Conservation (phyloP, 2,113 vertebrate species). For the Hippopotamus amphibius region DNA sequence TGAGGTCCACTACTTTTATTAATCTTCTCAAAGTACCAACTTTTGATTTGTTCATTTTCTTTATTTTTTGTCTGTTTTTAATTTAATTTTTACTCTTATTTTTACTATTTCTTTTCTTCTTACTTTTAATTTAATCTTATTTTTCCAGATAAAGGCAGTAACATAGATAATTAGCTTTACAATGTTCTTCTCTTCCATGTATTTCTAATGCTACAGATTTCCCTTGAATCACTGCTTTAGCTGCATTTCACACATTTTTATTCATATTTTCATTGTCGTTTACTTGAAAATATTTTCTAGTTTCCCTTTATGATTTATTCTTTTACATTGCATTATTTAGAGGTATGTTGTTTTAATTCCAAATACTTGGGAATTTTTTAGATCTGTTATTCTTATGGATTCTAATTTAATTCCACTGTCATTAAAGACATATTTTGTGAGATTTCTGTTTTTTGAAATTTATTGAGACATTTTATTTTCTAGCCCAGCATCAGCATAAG, state of each 20-base stretch:
- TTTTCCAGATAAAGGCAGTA: not conserved
- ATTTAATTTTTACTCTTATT: not conserved
- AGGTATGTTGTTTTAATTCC: not conserved
- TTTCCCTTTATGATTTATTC: not conserved
- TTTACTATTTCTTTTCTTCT: not conserved
- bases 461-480: not conserved
- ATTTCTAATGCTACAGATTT: not conserved
- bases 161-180: conserved; percentile 19
- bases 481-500: not conserved
- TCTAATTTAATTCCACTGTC: not conserved
- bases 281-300: not conserved
- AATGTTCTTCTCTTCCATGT: not conserved
- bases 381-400: not conserved
- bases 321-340: not conserved
- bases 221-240: not conserved
- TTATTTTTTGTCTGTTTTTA: not conserved
- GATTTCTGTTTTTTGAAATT: not conserved
- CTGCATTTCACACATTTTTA: not conserved
- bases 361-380: not conserved
- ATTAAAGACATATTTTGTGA: not conserved
- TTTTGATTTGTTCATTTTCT: not conserved
- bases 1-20: not conserved
- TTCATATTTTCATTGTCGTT: not conserved
- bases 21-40: not conserved
- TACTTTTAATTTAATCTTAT: not conserved